Percentiles rank a stretch among this genome's conserved stretches.
These are phyloP conservation scores for Caenorhabditis brenneri DNA, from an alignment of 1,140 invertebrate species.

Conservation along the genomic window DNA sequence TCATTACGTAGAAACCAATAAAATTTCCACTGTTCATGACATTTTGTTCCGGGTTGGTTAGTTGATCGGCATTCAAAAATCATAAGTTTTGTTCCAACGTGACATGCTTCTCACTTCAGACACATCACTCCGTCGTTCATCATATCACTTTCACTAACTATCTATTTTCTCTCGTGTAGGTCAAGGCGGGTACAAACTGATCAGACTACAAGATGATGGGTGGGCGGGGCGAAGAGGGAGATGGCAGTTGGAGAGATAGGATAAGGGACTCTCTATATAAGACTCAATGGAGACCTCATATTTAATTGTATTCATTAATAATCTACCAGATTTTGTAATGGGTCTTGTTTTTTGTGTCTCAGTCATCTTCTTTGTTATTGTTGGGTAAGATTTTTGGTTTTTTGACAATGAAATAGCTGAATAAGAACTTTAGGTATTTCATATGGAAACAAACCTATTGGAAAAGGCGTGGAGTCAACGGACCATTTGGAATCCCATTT, in stretches of 20 bases:
- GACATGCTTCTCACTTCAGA: not conserved
- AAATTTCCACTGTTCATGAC: not conserved
- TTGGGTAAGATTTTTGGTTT: not conserved
- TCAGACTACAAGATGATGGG: not conserved
- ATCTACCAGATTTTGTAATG: not conserved
- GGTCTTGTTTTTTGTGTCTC: not conserved
- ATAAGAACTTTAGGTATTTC: not conserved
- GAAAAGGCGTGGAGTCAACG: not conserved
- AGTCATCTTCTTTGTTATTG: not conserved
- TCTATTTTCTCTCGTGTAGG: not conserved
- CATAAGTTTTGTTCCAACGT: not conserved
- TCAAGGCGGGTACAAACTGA: not conserved
- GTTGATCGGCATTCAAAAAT: not conserved
- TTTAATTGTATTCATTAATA: too few relatives aligned
- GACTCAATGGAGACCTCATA: not conserved
- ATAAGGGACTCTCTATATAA: not conserved
- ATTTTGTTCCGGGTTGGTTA: not conserved
- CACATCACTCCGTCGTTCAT: not conserved
- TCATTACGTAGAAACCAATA: not conserved
- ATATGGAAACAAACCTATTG: slow-evolving; percentile 14
- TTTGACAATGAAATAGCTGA: too few relatives aligned
- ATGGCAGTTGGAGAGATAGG: not conserved
- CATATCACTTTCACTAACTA: not conserved
- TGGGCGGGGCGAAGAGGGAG: not conserved
- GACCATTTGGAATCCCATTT: not conserved